phyloP scores from a whole-genome alignment of 1,140 invertebrate genomes.

The Ceratitis capitata region DNA sequence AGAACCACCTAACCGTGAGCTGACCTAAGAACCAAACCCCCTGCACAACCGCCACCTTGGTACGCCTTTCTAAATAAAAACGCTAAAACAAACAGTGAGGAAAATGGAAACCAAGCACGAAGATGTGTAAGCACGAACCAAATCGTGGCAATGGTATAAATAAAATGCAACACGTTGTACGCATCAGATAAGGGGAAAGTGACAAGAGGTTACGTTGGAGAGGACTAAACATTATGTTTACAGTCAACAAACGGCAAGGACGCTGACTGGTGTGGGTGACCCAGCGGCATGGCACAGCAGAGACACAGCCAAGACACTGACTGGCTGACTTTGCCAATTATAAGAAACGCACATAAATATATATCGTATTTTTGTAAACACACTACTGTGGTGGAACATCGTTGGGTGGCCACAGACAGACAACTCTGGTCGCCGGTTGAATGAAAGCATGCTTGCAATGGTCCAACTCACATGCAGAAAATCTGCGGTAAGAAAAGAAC shows the following conservation, averaged over 20 bases:
- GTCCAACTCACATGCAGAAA: not conserved
- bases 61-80: not conserved
- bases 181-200: not conserved
- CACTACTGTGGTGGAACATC: not conserved
- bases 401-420: not conserved
- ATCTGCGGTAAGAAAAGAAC: not conserved
- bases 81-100: not conserved
- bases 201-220: not conserved
- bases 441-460: not conserved
- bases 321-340: not conserved
- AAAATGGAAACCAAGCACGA: slow-evolving; percentile 4
- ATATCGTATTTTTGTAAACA: no score
- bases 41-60: not conserved
- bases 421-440: not conserved
- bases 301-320: not conserved
- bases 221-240: slow-evolving; percentile 1
- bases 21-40: not conserved
- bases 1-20: no score
- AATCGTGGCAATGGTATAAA: slow-evolving; percentile 12
- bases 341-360: not conserved
- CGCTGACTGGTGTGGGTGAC: not conserved
- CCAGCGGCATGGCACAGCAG: not conserved
- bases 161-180: slow-evolving; percentile 31
- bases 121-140: not conserved
- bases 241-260: not conserved